These are phyloP conservation scores for Plectus sambesii DNA, from an alignment of 1,140 invertebrate genomes.

Conservation along the genomic window DNA sequence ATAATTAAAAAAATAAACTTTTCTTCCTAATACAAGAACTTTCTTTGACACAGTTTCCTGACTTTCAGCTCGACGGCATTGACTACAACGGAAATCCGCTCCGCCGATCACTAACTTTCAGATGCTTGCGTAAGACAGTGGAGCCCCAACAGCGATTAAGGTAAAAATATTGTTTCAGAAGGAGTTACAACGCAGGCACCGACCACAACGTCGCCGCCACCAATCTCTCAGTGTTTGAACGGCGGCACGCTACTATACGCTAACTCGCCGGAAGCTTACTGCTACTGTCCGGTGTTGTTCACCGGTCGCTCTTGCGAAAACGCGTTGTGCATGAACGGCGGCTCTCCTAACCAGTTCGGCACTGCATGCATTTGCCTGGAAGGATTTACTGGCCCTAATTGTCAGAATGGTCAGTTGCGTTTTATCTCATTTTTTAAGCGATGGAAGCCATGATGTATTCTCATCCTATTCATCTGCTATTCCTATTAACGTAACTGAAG, in stretches of 20 bases:
- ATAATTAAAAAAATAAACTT: too few relatives aligned
- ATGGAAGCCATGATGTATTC: too few relatives aligned
- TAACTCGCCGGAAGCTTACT: constrained; percentile 5
- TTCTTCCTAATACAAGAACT: too few relatives aligned
- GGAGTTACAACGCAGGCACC: constrained; percentile 8
- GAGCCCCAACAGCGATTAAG: background rate
- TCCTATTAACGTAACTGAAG: too few relatives aligned
- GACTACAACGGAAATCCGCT: constrained; percentile 21
- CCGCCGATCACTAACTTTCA: constrained; percentile 19
- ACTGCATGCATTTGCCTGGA: constrained; percentile 15
- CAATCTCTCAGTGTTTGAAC: constrained; percentile 19
- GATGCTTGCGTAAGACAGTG: constrained; percentile 21
- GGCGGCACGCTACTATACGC: constrained; percentile 16
- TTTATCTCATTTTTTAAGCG: too few relatives aligned
- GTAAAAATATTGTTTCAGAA: constrained; percentile 13
- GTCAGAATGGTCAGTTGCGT: constrained; percentile 16
- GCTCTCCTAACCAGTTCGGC: constrained; percentile 12
- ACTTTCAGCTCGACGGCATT: constrained; percentile 24
- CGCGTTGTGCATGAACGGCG: constrained; percentile 27
- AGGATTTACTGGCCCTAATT: constrained; percentile 24
- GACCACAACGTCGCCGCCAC: constrained; percentile 16
- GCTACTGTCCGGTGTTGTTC: constrained; percentile 26
- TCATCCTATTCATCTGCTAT: too few relatives aligned
- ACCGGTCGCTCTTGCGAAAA: constrained; percentile 22
- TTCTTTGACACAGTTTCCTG: too few relatives aligned